These are phyloP conservation scores for Lipotes vexillifer DNA, from an alignment of 2,113 vertebrate species.

Conservation along the genomic window DNA sequence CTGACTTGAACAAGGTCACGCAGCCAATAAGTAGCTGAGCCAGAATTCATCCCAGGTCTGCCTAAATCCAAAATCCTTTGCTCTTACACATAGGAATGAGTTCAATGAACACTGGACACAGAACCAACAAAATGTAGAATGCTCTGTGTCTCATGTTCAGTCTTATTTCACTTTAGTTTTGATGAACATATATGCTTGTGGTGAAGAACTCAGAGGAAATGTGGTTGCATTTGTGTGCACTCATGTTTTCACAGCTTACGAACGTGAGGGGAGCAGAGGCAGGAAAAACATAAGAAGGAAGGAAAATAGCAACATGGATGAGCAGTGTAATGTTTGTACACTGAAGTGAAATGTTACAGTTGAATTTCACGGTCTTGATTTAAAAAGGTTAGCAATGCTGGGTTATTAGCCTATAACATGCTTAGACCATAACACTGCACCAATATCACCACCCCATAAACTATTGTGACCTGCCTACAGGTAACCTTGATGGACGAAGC, in stretches of 20 bases:
- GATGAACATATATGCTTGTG: neutral
- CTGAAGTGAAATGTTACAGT: neutral
- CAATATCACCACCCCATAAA: neutral
- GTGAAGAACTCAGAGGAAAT: neutral
- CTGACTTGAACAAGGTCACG: neutral
- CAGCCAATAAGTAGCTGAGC: neutral
- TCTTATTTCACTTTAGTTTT: neutral
- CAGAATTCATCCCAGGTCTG: neutral
- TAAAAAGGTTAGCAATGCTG: neutral
- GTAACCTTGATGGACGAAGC: neutral
- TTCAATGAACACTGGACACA: neutral
- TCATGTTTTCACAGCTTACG: neutral
- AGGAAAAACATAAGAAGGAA: neutral
- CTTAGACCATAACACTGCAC: neutral
- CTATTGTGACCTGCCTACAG: neutral
- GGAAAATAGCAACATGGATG: neutral
- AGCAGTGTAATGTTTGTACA: neutral
- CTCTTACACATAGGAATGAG: neutral
- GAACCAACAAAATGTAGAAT: neutral
- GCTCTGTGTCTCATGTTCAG: neutral
- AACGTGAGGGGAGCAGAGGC: neutral
- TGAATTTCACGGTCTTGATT: neutral
- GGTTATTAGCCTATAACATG: neutral
- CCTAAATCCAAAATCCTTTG: neutral
- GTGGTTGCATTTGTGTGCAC: neutral